Evolutionary conservation across 2,113 vertebrate genomes (phyloP), one percentile per base, ranked within the genome.

Genomic region (Gorsachius goisagi): DNA sequence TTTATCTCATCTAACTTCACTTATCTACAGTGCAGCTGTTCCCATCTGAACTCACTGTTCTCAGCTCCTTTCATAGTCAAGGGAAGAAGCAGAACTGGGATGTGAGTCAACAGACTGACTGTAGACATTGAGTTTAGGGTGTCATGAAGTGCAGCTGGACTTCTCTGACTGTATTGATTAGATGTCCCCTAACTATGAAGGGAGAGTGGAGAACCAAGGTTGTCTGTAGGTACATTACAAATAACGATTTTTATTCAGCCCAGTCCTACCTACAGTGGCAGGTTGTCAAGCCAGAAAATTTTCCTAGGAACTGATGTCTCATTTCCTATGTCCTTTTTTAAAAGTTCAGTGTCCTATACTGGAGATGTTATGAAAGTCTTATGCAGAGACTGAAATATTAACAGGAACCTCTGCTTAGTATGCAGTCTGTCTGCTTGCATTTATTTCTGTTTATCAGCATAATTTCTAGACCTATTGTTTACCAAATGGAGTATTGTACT

Each of bases 401-500:
- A 82, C 47, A 76, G 50, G 45, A 89, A 66, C 12, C 24, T 68
- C 33, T 88, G 44, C 71, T 94, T 58, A 50, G 41, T 12, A 73
- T 50, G 67, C 83, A 74, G 18, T 26, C 75, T 85, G 63, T 66
- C 55, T 66, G 56, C 64, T 53, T 90, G 27, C 37, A 44, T 75
- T 94, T 81, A 47, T 80, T 92, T 80, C 39, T 92, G 20, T 91
- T 85, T 95, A 78, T 52, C 86, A 91, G 44, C 52, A 60, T 52
- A 33, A 74, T 78, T 93, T 95, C 84, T 35, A 73, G 56, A 85
- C 45, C 45, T 88, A 12, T 55, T 85, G 21, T 71, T 94, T 75
- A 44, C 74, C 62, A 82, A 82, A 18, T 44, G 52, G 35, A 73
- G 62, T 69, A 68, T 16, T 50, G 59, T 62, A 23, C 81, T 55